Evolutionary conservation across 2,888 invertebrate species (phyloP).

Genomic region (Nephrotoma guestfalica): DNA sequence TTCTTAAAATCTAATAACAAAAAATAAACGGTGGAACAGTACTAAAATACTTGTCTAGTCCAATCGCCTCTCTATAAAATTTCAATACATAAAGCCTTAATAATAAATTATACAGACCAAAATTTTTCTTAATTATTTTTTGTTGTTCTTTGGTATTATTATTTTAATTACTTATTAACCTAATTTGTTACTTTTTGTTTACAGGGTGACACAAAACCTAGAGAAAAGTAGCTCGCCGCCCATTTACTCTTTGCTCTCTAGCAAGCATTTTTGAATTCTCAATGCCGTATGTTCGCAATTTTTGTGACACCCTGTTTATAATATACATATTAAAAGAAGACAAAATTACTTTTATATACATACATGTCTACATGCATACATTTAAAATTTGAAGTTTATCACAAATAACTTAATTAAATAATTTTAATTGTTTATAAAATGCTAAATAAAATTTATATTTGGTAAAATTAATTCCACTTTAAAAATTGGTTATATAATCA

Average conservation of each 20-base stretch:
- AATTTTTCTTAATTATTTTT: neutral
- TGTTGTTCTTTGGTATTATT: neutral
- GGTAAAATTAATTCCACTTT: neutral
- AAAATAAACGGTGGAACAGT: neutral
- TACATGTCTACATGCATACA: neutral
- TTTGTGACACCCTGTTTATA: neutral
- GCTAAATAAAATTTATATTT: neutral
- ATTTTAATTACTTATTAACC: neutral
- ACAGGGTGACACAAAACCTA: too few relatives aligned
- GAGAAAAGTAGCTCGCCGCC: too few relatives aligned
- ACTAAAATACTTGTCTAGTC: neutral
- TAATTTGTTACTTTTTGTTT: neutral
- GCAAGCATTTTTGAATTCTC: too few relatives aligned
- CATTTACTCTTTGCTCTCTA: too few relatives aligned
- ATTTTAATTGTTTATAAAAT: neutral
- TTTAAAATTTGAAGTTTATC: neutral
- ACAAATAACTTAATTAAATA: neutral
- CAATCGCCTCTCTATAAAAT: neutral
- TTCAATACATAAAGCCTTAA: neutral
- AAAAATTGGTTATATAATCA: neutral
- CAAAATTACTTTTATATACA: neutral
- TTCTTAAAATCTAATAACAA: neutral
- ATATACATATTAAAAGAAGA: neutral
- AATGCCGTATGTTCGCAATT: too few relatives aligned
- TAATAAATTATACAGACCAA: neutral